Evolutionary conservation across 2,113 vertebrate genomes (phyloP), one percentile per base, ranked within the genome.

Genomic region (Ciconia stormi): DNA sequence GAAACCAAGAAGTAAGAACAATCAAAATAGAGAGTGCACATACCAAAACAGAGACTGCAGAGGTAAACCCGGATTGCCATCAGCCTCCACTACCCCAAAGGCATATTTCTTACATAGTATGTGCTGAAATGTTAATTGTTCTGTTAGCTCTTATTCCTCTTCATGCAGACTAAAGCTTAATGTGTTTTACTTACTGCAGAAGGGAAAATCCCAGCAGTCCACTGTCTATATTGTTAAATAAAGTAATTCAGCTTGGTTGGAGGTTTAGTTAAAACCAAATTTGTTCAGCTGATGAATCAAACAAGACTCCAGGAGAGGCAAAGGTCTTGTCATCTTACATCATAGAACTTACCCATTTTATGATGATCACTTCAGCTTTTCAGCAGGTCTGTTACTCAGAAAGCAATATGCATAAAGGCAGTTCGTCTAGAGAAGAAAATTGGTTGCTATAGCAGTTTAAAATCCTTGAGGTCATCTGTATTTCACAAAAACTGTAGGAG

Each of bases 41-140:
- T 76, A 84, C 15, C 26, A 50, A 77, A 85, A 73, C 53, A 87
- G 42, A 96, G 23, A 44, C 55, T 85, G 30, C 44, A 74, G 59
- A 91, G 27, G 52, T 65, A 86, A 95, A 74, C n/a, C 26, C 40
- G 46, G 34, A 66, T 78, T 79, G 34, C 72, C 36, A 49, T 95
- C 56, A 84, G 34, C n/a, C 63, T 78, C 17, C 0, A 0, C 40
- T 73, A 66, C 47, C 92, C 47, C 49, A 87, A 77, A 94, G 69
- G 44, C 52, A 9, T 73, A 63, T 93, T 93, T 89, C 38, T 78
- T 90, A 21, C 27, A 7, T 58, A 83, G 38, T 30, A 46, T 50
- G 27, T 89, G 69, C 82, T 74, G 65, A 95, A 91, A 89, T 87
- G 63, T 80, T 95, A 95, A 90, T 96, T 96, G 67, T 92, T 95